These are phyloP conservation scores for Drosophila monieri DNA, from an alignment of 2,888 invertebrate species.

Conservation along the genomic window DNA sequence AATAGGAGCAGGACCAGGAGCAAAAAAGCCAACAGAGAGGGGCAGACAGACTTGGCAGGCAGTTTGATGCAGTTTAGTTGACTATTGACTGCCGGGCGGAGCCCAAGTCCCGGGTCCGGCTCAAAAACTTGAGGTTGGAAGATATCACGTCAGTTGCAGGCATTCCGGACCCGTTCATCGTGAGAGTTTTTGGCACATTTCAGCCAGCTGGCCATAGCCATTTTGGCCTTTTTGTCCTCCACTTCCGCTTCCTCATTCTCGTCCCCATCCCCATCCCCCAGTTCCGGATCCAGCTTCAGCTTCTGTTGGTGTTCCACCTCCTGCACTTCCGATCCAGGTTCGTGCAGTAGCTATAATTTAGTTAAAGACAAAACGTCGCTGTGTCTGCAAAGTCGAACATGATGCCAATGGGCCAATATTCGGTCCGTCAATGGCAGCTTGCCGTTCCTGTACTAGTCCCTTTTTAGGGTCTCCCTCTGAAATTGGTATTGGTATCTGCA, in stretches of 20 bases:
- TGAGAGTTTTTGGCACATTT: slow-evolving; percentile 71
- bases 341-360: slow-evolving; percentile 68
- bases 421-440: slow-evolving; percentile 52
- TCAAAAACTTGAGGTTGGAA: slow-evolving; percentile 49
- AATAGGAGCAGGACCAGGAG: slow-evolving; percentile 1
- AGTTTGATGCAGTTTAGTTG: slow-evolving; percentile 73
- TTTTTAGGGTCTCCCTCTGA: slow-evolving; percentile 52
- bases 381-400: slow-evolving; percentile 65
- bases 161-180: slow-evolving; percentile 38
- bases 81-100: slow-evolving; percentile 68
- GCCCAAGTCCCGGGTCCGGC: slow-evolving; percentile 35
- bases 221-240: slow-evolving; percentile 39
- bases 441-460: slow-evolving; percentile 49
- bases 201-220: slow-evolving; percentile 36
- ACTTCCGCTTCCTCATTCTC: slow-evolving; percentile 29
- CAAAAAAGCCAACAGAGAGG: slow-evolving; percentile 8
- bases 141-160: slow-evolving; percentile 76
- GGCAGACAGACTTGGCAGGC: slow-evolving; percentile 62
- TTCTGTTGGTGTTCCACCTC: slow-evolving; percentile 23
- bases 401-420: slow-evolving; percentile 70
- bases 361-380: slow-evolving; percentile 73
- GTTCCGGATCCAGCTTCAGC: slow-evolving; percentile 6
- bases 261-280: background rate
- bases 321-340: slow-evolving; percentile 32
- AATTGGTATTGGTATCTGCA: slow-evolving; percentile 59